Evolutionary conservation across 1,140 invertebrate genomes (phyloP).

Genomic region (Drosophila bipectinata): DNA sequence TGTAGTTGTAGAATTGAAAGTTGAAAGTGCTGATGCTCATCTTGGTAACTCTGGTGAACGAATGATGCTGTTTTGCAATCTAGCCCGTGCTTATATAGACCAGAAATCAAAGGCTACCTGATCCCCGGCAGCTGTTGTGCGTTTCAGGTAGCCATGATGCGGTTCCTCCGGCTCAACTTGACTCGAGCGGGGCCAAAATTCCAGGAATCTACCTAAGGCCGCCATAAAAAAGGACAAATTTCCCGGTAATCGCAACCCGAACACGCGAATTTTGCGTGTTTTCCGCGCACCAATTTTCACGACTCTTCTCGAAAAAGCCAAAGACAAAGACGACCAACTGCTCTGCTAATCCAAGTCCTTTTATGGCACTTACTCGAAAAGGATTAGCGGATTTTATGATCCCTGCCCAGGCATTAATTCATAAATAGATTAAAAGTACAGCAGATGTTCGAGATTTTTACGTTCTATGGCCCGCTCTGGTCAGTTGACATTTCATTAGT

Average conservation of each 20-base stretch:
- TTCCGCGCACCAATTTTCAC: conserved; percentile 70
- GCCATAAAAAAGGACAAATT: conserved; percentile 21
- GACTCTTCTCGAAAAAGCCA: conserved; percentile 16
- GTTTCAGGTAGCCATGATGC: conserved; percentile 13
- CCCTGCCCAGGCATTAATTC: conserved; percentile 55
- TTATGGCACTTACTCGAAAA: conserved; percentile 47
- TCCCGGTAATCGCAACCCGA: conserved; percentile 51
- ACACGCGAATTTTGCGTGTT: conserved; percentile 74
- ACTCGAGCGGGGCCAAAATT: conserved; percentile 28
- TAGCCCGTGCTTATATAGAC: conserved; percentile 22
- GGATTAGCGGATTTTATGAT: conserved; percentile 64
- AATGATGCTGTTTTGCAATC: conserved; percentile 23
- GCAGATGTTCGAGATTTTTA: conserved; percentile 45
- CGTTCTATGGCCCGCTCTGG: conserved; percentile 4
- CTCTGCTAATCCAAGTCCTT: conserved; percentile 46
- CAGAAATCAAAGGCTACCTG: conserved; percentile 22
- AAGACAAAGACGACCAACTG: conserved; percentile 17
- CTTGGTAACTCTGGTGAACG: conserved; percentile 11
- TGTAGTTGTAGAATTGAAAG: conserved; percentile 78
- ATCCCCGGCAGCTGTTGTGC: conserved; percentile 17
- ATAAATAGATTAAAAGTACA: conserved; percentile 73
- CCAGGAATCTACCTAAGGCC: conserved; percentile 31
- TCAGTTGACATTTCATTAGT: conserved; percentile 40
- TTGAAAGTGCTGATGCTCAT: conserved; percentile 79
- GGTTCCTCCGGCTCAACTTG: conserved; percentile 38